Evolutionary conservation across 2,888 invertebrate genomes (phyloP), one percentile per base, ranked within the genome.

Genomic region (Brachypterus glaber): DNA sequence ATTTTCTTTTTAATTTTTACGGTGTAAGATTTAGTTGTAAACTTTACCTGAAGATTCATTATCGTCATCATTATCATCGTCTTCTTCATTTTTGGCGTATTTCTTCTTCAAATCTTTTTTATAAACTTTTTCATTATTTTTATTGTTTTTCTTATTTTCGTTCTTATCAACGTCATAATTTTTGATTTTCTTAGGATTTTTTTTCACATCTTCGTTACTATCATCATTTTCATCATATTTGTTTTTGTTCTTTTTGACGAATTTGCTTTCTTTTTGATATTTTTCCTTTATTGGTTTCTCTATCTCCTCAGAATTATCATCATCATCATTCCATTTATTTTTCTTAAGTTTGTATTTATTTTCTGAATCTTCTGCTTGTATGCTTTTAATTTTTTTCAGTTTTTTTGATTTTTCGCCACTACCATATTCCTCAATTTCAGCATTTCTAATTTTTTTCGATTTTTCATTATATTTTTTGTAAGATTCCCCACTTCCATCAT

Each of bases 31-130:
- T n/a, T n/a, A n/a, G n/a, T n/a, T n/a, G n/a, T n/a, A n/a, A n/a
- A n/a, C n/a, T n/a, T n/a, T n/a, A n/a, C n/a, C n/a, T n/a, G n/a
- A n/a, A n/a, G n/a, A n/a, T 5, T 27, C 12, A 13, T 21, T 21
- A 24, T 40, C 39, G 35, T 49, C 46, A 32, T 52, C 34, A 35
- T 46, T 40, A 34, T 46, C 42, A 33, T 42, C 30, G 36, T 38
- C 35, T 17, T 48, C 43, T 35, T 48, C 39, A 25, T 41, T 38
- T 29, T 44, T 36, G 4, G 43, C 41, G 29, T 39, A 33, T 18
- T 35, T 27, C 4, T 31, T 21, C 41, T 26, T 7, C 43, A 43
- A 35, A 39, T 41, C 35, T 37, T 34, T 43, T 17, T 35, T 13
- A 1, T 24, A 7, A 24, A 15, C 14, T 3, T 9, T 33, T 2